Conservation (phyloP, 2,888 invertebrate genomes). For the Lingula anatina region DNA sequence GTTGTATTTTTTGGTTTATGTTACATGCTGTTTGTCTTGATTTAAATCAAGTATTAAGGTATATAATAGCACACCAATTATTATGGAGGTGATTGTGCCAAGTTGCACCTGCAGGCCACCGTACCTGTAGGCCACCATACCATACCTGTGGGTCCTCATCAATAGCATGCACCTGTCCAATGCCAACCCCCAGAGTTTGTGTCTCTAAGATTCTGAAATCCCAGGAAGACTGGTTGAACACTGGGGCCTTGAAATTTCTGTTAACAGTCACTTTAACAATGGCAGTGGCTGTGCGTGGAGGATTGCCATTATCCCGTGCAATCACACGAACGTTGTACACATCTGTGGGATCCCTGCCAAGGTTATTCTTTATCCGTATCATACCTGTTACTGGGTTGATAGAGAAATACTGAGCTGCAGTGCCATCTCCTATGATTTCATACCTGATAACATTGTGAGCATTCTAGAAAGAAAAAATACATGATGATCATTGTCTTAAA, state of each 20-base stretch:
- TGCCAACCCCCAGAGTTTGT: background rate
- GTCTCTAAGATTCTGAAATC: background rate
- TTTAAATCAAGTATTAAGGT: too few species aligned
- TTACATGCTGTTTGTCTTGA: too few species aligned
- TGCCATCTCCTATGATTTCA: slow-evolving; percentile 55
- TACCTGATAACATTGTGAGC: slow-evolving; percentile 25
- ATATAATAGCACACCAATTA: too few species aligned
- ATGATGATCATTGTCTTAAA: too few species aligned
- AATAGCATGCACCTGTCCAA: background rate
- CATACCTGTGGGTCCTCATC: background rate
- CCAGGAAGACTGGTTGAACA: background rate
- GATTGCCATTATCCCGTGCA: background rate
- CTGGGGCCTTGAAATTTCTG: background rate
- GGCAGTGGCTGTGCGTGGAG: background rate
- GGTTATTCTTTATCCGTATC: background rate
- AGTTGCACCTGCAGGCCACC: too few species aligned
- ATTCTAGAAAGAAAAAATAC: slow-evolving; percentile 14
- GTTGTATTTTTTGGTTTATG: too few species aligned
- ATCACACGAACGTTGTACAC: background rate
- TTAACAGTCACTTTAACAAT: background rate
- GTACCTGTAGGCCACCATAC: too few species aligned
- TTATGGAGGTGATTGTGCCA: too few species aligned
- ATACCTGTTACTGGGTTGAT: slow-evolving; percentile 51
- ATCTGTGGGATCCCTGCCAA: background rate
- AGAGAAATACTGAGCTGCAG: slow-evolving; percentile 79